Evolutionary conservation across 2,888 invertebrate genomes (phyloP).

Genomic region (Nephrotoma appendiculata): DNA sequence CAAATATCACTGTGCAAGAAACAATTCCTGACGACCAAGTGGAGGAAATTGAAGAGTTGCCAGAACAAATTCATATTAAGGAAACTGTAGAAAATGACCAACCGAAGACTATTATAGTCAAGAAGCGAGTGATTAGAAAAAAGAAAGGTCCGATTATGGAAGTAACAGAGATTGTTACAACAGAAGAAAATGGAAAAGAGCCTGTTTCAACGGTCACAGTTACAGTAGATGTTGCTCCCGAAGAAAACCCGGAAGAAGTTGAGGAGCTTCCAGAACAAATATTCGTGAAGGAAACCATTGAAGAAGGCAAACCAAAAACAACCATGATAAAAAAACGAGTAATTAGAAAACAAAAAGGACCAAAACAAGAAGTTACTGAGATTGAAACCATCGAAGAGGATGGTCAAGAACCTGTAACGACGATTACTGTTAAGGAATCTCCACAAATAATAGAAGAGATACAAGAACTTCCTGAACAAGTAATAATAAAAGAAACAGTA

Average conservation of each 20-base stretch:
- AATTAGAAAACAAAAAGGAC: slow-evolving; percentile 21
- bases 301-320: slow-evolving; percentile 13
- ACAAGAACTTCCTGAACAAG: slow-evolving; percentile 28
- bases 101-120: slow-evolving; percentile 25
- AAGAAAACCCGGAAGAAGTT: slow-evolving; percentile 13
- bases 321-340: slow-evolving; percentile 4
- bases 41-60: slow-evolving; percentile 21
- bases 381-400: slow-evolving; percentile 25
- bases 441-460: slow-evolving; percentile 21
- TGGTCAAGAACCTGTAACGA: slow-evolving; percentile 25
- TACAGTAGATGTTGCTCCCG: slow-evolving; percentile 16
- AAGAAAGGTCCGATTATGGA: slow-evolving; percentile 30
- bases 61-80: slow-evolving; percentile 24
- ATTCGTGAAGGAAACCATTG: slow-evolving; percentile 20
- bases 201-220: slow-evolving; percentile 24
- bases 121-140: slow-evolving; percentile 31
- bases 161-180: slow-evolving; percentile 33
- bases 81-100: slow-evolving; percentile 21
- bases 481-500: slow-evolving; percentile 23
- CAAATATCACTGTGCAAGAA: slow-evolving; percentile 18
- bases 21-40: slow-evolving; percentile 13
- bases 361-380: slow-evolving; percentile 22
- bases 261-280: slow-evolving; percentile 26
- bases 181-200: slow-evolving; percentile 30
- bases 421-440: slow-evolving; percentile 20